Evolutionary conservation across 2,113 vertebrate species (phyloP).

Genomic region (Cercopithecus mona): DNA sequence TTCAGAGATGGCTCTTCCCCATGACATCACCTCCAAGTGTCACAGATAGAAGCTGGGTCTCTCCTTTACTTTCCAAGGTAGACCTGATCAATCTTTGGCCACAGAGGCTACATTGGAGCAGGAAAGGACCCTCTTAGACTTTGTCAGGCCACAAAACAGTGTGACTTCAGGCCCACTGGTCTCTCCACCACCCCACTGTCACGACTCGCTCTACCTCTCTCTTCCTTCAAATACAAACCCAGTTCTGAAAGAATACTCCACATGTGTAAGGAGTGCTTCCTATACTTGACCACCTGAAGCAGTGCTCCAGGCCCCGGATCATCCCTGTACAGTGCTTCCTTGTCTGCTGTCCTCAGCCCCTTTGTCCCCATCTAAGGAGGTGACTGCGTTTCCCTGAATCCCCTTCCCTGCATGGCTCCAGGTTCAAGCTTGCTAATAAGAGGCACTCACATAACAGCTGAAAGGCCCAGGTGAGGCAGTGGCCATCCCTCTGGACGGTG

Average conservation of each 20-base stretch:
- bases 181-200: fast-evolving
- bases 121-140: not conserved
- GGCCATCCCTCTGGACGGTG: too few species aligned
- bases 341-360: not conserved
- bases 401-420: not conserved
- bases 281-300: not conserved
- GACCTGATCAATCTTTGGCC: not conserved
- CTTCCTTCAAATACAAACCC: not conserved
- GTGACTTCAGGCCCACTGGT: not conserved
- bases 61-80: not conserved
- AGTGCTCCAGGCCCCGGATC: not conserved
- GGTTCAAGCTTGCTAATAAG: not conserved
- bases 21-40: not conserved
- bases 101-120: not conserved
- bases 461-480: too few species aligned
- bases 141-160: not conserved
- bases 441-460: not conserved
- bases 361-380: not conserved
- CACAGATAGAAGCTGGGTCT: too few species aligned
- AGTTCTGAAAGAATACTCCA: not conserved
- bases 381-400: not conserved
- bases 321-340: too few species aligned
- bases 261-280: not conserved
- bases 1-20: not conserved
- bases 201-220: fast-evolving